Conservation (phyloP, 2,113 vertebrate genomes). For the Thymallus thymallus region DNA sequence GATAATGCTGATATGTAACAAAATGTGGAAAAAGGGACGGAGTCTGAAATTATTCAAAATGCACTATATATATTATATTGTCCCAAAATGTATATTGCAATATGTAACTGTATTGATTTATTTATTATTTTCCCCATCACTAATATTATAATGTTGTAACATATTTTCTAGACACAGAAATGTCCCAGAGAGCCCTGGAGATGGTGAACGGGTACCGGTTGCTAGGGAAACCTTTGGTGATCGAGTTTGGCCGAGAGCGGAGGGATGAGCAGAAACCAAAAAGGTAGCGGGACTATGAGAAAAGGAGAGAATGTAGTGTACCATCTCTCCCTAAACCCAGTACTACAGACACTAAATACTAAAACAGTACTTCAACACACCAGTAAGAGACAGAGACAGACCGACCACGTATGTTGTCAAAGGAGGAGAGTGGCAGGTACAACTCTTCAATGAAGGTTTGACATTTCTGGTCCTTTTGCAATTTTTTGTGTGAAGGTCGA, state of each 20-base stretch:
- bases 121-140: no score
- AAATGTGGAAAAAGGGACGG: no score
- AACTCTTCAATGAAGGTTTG: background rate
- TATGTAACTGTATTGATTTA: no score
- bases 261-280: slow-evolving; percentile 41
- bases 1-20: no score
- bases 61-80: no score
- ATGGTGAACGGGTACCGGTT: slow-evolving; percentile 85
- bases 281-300: slow-evolving; percentile 34
- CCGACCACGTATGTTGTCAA: background rate
- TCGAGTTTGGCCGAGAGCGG: slow-evolving; percentile 85
- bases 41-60: no score
- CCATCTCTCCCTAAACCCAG: background rate
- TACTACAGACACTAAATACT: background rate
- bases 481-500: background rate
- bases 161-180: slow-evolving; percentile 67
- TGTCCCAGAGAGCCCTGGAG: slow-evolving; percentile 76
- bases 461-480: background rate
- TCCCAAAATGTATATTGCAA: no score
- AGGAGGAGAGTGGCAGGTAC: background rate
- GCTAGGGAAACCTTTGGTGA: slow-evolving; percentile 84
- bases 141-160: background rate
- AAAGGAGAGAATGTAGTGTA: background rate
- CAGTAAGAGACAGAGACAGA: background rate
- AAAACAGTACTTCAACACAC: background rate